A percentile compares a stretch with the other conserved stretches of the same genome.
These are phyloP conservation scores for Muricea muricata DNA, from an alignment of 92 coral and sea anemone genomes.

Conservation along the genomic window DNA sequence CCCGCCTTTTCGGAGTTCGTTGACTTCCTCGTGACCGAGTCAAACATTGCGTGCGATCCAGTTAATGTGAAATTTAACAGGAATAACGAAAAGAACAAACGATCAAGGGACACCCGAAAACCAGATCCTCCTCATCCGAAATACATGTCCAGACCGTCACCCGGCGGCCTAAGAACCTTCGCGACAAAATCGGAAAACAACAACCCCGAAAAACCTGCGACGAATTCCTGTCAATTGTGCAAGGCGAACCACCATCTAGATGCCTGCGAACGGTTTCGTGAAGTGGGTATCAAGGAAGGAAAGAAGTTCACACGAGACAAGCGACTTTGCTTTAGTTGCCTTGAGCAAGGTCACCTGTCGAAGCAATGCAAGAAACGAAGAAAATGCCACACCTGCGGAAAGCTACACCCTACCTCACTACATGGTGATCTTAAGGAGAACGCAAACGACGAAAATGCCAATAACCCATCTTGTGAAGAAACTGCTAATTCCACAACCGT, in stretches of 20 bases:
- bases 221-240: conserved; percentile 46
- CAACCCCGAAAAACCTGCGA: not conserved
- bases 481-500: not conserved
- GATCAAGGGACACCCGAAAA: not conserved
- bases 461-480: not conserved
- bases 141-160: not conserved
- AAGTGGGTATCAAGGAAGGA: conserved; percentile 49
- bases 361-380: conserved; percentile 59
- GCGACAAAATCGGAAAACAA: not conserved
- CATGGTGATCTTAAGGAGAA: conserved; percentile 62
- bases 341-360: conserved; percentile 63
- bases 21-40: conserved; percentile 44
- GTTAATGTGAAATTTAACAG: conserved; percentile 41
- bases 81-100: not conserved
- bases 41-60: conserved; percentile 62
- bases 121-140: not conserved
- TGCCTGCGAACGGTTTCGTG: conserved; percentile 56
- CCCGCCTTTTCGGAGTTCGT: conserved; percentile 36
- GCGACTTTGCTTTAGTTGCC: conserved; percentile 67
- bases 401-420: conserved; percentile 60
- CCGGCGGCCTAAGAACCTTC: not conserved
- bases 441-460: not conserved
- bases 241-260: conserved; percentile 50
- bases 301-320: conserved; percentile 54
- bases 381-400: conserved; percentile 39